A percentile compares a stretch with the other conserved stretches of the same genome.
phyloP scores from a whole-genome alignment of 2,888 invertebrate genomes.

The Rotaria macrura region DNA sequence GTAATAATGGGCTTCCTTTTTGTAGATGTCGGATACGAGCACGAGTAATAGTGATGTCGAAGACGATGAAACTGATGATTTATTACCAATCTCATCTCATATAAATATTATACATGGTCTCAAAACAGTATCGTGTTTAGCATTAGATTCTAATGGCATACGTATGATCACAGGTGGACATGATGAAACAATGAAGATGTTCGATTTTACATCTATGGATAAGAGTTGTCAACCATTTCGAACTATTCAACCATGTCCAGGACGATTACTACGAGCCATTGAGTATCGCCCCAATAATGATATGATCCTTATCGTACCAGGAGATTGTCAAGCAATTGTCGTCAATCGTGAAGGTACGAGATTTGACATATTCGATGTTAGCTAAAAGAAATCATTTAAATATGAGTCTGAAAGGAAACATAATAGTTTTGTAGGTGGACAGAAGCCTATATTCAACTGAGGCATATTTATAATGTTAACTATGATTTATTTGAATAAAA shows the following conservation, averaged over 20 bases:
- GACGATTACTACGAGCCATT: constrained; percentile 74
- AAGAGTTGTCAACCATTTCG: constrained; percentile 77
- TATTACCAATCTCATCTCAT: constrained; percentile 54
- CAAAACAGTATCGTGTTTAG: constrained; percentile 61
- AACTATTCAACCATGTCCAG: constrained; percentile 80
- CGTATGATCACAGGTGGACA: constrained; percentile 61
- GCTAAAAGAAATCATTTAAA: no score
- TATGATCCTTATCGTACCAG: constrained; percentile 77
- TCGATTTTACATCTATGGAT: constrained; percentile 99
- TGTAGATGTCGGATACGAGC: neutral
- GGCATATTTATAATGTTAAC: no score
- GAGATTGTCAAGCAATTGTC: constrained; percentile 70
- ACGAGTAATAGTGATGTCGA: constrained; percentile 2
- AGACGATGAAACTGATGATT: constrained; percentile 38
- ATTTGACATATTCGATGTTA: no score
- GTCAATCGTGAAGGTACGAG: constrained; percentile 71
- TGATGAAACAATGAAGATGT: constrained; percentile 88
- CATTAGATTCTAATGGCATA: constrained; percentile 24
- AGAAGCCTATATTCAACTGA: no score
- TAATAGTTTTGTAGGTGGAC: no score
- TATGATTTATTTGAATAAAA: no score
- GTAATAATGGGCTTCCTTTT: neutral
- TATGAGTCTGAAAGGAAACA: no score
- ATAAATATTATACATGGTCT: constrained; percentile 75
- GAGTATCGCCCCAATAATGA: constrained; percentile 91